Base-by-base conservation (phyloP, 2,797 vertebrate genomes). In the Acipenser oxyrinchus region DNA sequence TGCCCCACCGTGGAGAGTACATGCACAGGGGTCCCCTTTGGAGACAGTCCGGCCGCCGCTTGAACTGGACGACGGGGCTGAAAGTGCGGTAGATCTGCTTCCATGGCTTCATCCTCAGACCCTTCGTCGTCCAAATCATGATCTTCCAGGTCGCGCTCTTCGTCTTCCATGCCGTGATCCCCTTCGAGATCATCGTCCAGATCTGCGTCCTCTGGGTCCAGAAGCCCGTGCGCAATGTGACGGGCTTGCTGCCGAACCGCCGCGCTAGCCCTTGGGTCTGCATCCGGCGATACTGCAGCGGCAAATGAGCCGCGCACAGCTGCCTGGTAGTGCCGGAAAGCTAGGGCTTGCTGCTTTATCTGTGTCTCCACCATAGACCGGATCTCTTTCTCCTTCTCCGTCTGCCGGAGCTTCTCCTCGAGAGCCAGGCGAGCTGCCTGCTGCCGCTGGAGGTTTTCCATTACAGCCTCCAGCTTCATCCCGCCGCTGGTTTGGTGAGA, bases 371-470 rank as follows among this genome's bases (percentile, higher is more conserved):
- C 81, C 77, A 84, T 72, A 53, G 82, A 83, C 49, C 84, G 80
- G 2, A 85, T 78, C 66, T 83, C 81, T n/a, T 82, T 82, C 23
- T 84, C 81, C 37, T 84, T 84, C 53, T 86, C 84, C 15, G 84
- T 76, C 72, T 86, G 86, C 7, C 89, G 83, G 59, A 89, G 83
- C 78, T 89, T 89, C 74, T 91, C 88, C 71, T 91, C 90, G 72
- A 90, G 81, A 48, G 91, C 92, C 69, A 95, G 83, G 0, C 94
- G 88, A 18, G 93, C 95, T 4, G 92, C 92, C 81, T 95, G 94
- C 69, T 95, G 94, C 74, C 93, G 88, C 86, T 97, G 94, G 72
- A 97, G 85, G 81, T 91, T 93, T 78, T 96, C 95, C 95, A 97
- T 96, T 64, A 97, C 94, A 59, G 94, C 93, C 82, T 90, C 92